Evolutionary conservation across 2,888 invertebrate genomes (phyloP).

Genomic region (Portevinia maculata): DNA sequence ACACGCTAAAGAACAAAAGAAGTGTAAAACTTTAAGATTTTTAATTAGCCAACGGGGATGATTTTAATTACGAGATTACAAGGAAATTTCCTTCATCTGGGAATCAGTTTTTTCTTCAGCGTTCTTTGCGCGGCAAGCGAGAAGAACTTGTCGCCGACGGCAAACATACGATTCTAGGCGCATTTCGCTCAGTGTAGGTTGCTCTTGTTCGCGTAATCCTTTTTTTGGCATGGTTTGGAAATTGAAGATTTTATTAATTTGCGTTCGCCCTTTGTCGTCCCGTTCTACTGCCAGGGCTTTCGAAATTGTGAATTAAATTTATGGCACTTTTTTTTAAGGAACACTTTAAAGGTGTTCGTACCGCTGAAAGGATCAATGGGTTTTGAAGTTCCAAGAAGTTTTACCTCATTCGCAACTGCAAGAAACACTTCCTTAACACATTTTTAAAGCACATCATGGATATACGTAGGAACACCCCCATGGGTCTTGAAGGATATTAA

Average conservation of each 20-base stretch:
- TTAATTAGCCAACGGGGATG: conserved; percentile 77
- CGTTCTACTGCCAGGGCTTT: neutral
- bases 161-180: conserved; percentile 47
- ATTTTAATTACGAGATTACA: conserved; percentile 76
- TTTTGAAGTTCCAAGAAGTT: too few relatives aligned
- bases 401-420: neutral
- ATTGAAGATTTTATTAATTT: conserved; percentile 32
- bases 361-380: too few relatives aligned
- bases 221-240: conserved; percentile 10
- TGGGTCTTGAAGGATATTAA: conserved; percentile 21
- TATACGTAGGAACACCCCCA: too few relatives aligned
- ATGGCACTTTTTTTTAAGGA: too few relatives aligned
- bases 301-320: conserved; percentile 31
- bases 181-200: conserved; percentile 37
- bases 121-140: conserved; percentile 43
- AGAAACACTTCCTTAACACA: neutral
- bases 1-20: conserved; percentile 58
- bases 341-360: neutral
- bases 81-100: conserved; percentile 69
- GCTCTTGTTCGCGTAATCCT: conserved; percentile 43
- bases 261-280: neutral
- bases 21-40: conserved; percentile 75
- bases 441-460: conserved; percentile 1
- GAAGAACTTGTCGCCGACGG: conserved; percentile 61
- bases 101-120: conserved; percentile 49